phyloP scores from a whole-genome alignment of 2,113 vertebrate genomes.

The Varanus komodoensis region DNA sequence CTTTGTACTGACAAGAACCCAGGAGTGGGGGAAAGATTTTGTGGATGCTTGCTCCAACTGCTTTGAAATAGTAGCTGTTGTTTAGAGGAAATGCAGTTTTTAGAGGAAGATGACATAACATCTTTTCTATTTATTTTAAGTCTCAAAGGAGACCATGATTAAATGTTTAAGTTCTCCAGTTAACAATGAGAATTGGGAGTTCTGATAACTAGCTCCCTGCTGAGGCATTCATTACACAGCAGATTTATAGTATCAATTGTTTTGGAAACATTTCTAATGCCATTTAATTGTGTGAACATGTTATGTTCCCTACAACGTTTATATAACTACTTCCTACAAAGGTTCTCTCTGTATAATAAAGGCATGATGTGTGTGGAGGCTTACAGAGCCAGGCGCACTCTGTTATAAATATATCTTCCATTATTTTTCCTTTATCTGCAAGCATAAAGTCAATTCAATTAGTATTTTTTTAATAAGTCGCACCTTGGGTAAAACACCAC shows the following conservation, averaged over 20 bases:
- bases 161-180: neutral
- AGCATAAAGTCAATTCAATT: neutral
- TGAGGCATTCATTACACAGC: neutral
- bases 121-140: neutral
- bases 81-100: neutral
- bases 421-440: neutral
- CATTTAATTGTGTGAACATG: neutral
- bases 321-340: neutral
- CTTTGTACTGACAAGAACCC: neutral
- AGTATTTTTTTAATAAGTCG: neutral
- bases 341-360: neutral
- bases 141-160: neutral
- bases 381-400: neutral
- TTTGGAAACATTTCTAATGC: neutral
- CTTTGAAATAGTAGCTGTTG: neutral
- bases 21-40: neutral
- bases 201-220: neutral
- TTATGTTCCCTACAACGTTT: neutral
- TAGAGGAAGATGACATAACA: neutral
- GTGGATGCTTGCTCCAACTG: neutral
- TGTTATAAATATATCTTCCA: neutral
- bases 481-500: neutral
- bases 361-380: neutral
- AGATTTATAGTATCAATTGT: neutral
- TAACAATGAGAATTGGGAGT: neutral